Base-by-base conservation (phyloP, 2,888 invertebrate genomes). In the Lymantria dispar region DNA sequence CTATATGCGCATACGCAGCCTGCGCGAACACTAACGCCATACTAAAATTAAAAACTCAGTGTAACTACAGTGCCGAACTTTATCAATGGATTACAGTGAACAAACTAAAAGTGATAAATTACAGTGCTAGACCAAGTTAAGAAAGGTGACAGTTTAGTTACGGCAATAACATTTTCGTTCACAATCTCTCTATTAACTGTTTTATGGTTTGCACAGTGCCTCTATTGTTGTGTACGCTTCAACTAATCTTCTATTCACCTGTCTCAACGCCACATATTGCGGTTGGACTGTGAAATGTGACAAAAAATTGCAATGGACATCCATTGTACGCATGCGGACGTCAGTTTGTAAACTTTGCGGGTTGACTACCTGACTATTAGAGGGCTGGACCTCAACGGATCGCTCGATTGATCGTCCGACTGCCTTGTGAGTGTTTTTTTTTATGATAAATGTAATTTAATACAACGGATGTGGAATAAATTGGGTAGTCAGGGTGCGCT, bases 381-480 rank as follows among this genome's bases (percentile, higher is more conserved):
- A 80, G 85, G 82, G 83, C 78, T 76, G 76, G 56, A 62, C 62
- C 64, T 70, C 74, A 72, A 78, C 74, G 64, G 74, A 74, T 82
- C 79, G 72, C 72, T 63, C 78, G 78, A 85, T 76, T 71, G 78
- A 83, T 87, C 85, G 81, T 78, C 74, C 81, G 71, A 85, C 82
- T 80, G 79, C 80, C 87, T 84, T 87, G 90, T 91, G 82, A 89
- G 90, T 88, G 65, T 83, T 80, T 83, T 48, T n/a, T 45, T 84
- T 83, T 81, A 72, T 59, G 58, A 72, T 74, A 76, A 74, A 74
- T 68, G 90, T 88, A 89, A 90, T 88, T 80, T 85, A 85, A 91
- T 89, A 85, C 85, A 79, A 66, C 88, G 90, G 91, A 91, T 90
- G 88, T 90, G 83, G 83, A 85, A 85, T 89, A 87, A 87, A 89